Evolutionary conservation across 2,888 invertebrate genomes (phyloP), one percentile per base, ranked within the genome.

Genomic region (Platycheirus albimanus): DNA sequence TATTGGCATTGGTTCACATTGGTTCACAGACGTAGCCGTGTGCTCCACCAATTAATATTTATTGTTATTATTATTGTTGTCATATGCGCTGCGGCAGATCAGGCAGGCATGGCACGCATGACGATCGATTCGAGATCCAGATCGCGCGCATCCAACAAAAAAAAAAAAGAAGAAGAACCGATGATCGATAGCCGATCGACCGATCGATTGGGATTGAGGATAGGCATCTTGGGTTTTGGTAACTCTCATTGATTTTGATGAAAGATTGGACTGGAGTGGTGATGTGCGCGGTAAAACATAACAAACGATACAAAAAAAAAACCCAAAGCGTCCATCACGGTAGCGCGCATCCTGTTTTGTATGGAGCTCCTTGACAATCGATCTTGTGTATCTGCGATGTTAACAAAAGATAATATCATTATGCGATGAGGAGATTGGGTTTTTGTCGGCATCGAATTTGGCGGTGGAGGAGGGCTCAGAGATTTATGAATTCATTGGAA

Each of bases 31-130:
- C 43, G 24, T 19, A 28, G 54, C 52, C 51, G 66, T 33, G n/a
- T 10, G 66, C 78, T 69, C 74, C 69, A 72, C 51, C 83, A 83
- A 83, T 83, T 83, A 83, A 83, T 83, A 83, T 83, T 83, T 83
- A 83, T 83, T 83, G 83, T 83, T 78, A 83, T 74, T 69, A 78
- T 83, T 78, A 83, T 83, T 83, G 77, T 83, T 83, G 83, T 83
- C 83, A 83, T 83, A 83, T 83, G 83, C 83, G 72, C 69, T 64
- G 80, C 56, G 43, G 72, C 69, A 51, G 72, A 74, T 78, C 72
- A 64, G 64, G 78, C 72, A 83, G 83, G 77, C 83, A 78, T 64
- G 83, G 83, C 83, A 83, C 83, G 83, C 83, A 83, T 83, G 83
- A 83, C 83, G 78, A 83, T 83, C 83, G 78, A 64, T 74, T 74